Base-by-base conservation (phyloP, 1,140 invertebrate genomes). In the Liolophura sinensis region DNA sequence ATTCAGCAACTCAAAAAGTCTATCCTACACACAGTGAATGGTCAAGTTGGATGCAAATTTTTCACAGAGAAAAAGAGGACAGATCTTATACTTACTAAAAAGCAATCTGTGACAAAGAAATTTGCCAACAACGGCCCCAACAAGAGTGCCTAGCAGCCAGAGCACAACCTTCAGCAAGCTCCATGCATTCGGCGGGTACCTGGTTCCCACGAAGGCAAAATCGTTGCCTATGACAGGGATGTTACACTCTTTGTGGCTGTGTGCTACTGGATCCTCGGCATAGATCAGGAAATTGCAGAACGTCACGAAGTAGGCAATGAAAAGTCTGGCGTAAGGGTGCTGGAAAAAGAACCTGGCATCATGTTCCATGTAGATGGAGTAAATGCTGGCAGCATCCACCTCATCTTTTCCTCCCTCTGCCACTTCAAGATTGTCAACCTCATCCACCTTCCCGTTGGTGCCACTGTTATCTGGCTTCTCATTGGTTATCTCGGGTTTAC, bases 211-310 rank as follows among this genome's bases (percentile, higher is more conserved):
- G 74, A 88, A 88, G 49, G 87, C 86, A 77, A 88, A 87, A 25
- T 86, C 85, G 76, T 87, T 87, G 5, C 87, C 87, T 24, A 88
- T 83, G 58, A 88, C 80, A n/a, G 87, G 86, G 67, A 88, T 87
- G 63, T 80, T 80, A 65, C 86, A 85, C 74, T 88, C 87, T 62
- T 80, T 83, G 54, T 84, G 77, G 68, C 86, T 87, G 76, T 88
- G 87, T 0, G 87, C 87, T 16, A 88, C 83, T n/a, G 88, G 88
- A 74, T 88, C 88, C 70, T 88, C 87, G 22, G 87, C 87, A 77
- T 88, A 88, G 15, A 88, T 85, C 25, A 88, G 77, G 72, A 88
- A 88, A 75, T 88, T 88, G 71, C 87, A 88, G 71, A 88, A 86
- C 24, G 86, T 87, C 16, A 88, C 86, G 70, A 87, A 83, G 70